phyloP scores from a whole-genome alignment of 2,797 vertebrate genomes.

The Paratrypauchen microcephalus region DNA sequence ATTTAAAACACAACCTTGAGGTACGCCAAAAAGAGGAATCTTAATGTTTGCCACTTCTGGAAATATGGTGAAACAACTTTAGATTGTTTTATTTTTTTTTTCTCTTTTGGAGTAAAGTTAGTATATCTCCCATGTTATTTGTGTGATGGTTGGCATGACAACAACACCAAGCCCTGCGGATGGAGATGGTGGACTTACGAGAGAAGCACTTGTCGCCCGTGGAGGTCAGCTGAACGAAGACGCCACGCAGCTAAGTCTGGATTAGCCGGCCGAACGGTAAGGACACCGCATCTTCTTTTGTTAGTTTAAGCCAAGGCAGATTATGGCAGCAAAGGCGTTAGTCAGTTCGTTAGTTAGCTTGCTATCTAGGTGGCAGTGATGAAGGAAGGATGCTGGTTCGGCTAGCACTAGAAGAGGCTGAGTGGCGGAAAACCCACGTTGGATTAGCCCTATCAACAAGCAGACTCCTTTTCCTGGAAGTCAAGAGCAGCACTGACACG shows the following conservation, averaged over 20 bases:
- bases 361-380: conserved; percentile 32
- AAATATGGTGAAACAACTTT: conserved; percentile 49
- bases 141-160: conserved; percentile 51
- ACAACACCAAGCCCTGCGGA: neutral
- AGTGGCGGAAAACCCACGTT: conserved; percentile 60
- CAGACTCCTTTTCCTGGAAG: conserved; percentile 23
- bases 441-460: conserved; percentile 70
- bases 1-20: conserved; percentile 42
- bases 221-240: conserved; percentile 79
- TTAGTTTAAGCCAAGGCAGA: conserved; percentile 71
- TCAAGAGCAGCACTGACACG: conserved; percentile 48
- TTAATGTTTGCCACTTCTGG: conserved; percentile 48
- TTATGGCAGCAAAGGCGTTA: conserved; percentile 68
- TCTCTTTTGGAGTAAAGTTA: conserved; percentile 52
- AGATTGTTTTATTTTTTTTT: conserved; percentile 7
- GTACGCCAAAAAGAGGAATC: conserved; percentile 38
- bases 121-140: conserved; percentile 58
- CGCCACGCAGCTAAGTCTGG: conserved; percentile 80
- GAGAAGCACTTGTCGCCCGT: conserved; percentile 69
- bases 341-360: conserved; percentile 25
- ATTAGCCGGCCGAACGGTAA: conserved; percentile 84
- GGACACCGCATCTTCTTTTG: conserved; percentile 78
- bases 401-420: conserved; percentile 27
- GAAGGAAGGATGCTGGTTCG: conserved; percentile 56
- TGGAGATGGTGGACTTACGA: conserved; percentile 75